Evolutionary conservation across 2,888 invertebrate genomes (phyloP).

Genomic region (Drosophila anomalata): DNA sequence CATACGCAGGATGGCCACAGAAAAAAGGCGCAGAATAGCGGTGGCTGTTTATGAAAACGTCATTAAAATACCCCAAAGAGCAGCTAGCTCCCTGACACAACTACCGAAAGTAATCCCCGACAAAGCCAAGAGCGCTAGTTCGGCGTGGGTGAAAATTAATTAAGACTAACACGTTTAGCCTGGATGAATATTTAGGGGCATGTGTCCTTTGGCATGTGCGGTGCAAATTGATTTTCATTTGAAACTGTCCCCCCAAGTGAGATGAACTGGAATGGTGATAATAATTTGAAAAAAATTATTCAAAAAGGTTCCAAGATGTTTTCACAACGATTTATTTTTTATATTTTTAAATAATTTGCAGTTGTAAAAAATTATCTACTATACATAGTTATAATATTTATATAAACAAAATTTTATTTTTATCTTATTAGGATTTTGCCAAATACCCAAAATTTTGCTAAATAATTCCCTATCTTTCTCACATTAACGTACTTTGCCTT

Average conservation of each 20-base stretch:
- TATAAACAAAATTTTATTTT: no score
- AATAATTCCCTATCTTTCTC: neutral
- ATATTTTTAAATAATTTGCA: no score
- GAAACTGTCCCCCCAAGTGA: conserved; percentile 34
- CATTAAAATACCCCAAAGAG: conserved; percentile 64
- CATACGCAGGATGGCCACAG: conserved; percentile 5
- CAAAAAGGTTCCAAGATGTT: neutral
- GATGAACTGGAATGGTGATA: conserved; percentile 23
- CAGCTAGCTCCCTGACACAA: conserved; percentile 18
- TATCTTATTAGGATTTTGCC: no score
- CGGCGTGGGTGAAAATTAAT: conserved; percentile 53
- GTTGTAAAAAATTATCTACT: no score
- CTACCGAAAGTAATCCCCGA: conserved; percentile 42
- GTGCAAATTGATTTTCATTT: conserved; percentile 59
- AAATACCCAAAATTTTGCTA: neutral
- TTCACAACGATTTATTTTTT: no score
- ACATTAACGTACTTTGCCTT: conserved; percentile 2
- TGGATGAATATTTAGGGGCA: conserved; percentile 13
- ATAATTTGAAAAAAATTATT: conserved; percentile 20
- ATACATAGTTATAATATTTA: no score
- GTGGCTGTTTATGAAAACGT: conserved; percentile 68
- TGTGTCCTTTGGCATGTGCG: conserved; percentile 20
- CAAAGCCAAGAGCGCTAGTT: conserved; percentile 25
- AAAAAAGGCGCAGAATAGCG: conserved; percentile 38
- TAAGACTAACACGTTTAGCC: conserved; percentile 47